These are phyloP conservation scores for Crotalus tigris DNA, from an alignment of 2,113 vertebrate species.

Conservation along the genomic window DNA sequence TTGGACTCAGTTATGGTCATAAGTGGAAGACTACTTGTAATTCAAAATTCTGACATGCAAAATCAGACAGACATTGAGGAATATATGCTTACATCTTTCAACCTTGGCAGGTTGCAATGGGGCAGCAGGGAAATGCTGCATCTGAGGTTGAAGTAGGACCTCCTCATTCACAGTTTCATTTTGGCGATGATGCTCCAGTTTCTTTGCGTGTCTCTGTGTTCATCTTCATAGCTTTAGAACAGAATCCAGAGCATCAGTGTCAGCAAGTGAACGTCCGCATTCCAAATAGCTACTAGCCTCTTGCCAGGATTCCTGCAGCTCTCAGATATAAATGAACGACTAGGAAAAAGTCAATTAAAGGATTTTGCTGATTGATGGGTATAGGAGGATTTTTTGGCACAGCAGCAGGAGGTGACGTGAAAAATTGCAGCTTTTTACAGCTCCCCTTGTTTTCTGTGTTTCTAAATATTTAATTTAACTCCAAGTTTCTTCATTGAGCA, in stretches of 20 bases:
- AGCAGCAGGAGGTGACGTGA: not conserved
- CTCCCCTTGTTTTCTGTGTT: not conserved
- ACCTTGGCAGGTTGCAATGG: not conserved
- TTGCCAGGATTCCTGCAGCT: not conserved
- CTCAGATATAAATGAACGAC: not conserved
- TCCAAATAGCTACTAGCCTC: not conserved
- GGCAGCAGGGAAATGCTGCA: not conserved
- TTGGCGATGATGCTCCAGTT: not conserved
- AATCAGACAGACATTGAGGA: not conserved
- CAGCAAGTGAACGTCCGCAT: not conserved
- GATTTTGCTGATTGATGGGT: not conserved
- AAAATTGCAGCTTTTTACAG: not conserved
- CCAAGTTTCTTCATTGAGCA: not conserved
- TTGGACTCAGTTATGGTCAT: not conserved
- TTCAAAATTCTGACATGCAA: not conserved
- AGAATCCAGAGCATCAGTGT: not conserved
- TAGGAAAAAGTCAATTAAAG: conserved; percentile 11
- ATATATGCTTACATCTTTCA: not conserved
- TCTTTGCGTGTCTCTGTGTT: not conserved
- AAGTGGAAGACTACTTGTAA: not conserved
- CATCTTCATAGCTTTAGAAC: not conserved
- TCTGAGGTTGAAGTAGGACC: not conserved
- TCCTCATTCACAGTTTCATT: not conserved
- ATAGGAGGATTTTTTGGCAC: not conserved
- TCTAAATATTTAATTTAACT: conserved; percentile 32